Evolutionary conservation across 2,888 invertebrate species (phyloP).

Genomic region (Drosophila yooni): DNA sequence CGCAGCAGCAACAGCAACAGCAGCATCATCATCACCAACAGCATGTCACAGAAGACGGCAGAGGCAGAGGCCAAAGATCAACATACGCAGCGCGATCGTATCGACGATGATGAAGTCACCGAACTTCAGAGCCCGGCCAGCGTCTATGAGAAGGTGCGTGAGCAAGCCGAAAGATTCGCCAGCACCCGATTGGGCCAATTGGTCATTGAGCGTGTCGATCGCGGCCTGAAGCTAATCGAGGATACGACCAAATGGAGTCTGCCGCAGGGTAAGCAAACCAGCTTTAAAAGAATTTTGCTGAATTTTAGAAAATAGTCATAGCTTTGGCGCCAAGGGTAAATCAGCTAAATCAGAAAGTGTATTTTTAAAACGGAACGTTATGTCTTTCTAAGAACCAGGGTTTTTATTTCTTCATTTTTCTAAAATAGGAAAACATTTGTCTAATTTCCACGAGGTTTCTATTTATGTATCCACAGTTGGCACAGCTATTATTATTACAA

Average conservation of each 20-base stretch:
- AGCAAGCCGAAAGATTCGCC: constrained; percentile 76
- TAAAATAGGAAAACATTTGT: neutral
- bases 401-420: neutral
- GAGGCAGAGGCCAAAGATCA: constrained; percentile 53
- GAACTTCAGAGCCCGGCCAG: constrained; percentile 58
- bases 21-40: constrained; percentile 23
- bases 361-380: neutral
- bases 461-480: neutral
- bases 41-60: constrained; percentile 61
- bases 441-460: neutral
- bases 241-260: constrained; percentile 84
- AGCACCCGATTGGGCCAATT: constrained; percentile 79
- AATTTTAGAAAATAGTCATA: neutral
- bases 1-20: constrained; percentile 23
- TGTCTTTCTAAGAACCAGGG: neutral
- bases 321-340: neutral
- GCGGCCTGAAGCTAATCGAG: constrained; percentile 77
- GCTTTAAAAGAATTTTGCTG: neutral
- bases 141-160: constrained; percentile 67
- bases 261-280: constrained; percentile 72
- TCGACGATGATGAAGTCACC: constrained; percentile 66
- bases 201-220: constrained; percentile 77
- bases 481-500: neutral
- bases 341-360: neutral
- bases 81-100: constrained; percentile 56